Percentiles rank a stretch among this genome's conserved stretches.
Conservation (phyloP, 2,113 vertebrate genomes). For the Passerina amoena region DNA sequence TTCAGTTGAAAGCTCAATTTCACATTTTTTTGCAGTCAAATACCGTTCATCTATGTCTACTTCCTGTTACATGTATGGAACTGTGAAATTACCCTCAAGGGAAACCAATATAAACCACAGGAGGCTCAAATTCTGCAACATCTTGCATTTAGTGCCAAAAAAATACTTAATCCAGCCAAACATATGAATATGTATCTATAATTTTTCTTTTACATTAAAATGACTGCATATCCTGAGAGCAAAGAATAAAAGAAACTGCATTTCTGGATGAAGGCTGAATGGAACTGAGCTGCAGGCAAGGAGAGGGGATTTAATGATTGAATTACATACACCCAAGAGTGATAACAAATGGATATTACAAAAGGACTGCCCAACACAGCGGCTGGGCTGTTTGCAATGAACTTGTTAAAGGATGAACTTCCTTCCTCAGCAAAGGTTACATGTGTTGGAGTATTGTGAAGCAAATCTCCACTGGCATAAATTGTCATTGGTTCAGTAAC, state of each 20-base stretch:
- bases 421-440: not conserved
- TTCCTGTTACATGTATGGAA: not conserved
- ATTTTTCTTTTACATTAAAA: not conserved
- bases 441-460: not conserved
- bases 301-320: not conserved
- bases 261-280: not conserved
- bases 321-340: not conserved
- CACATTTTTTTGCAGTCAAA: not conserved
- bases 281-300: not conserved
- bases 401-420: not conserved
- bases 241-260: not conserved
- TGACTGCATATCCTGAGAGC: not conserved
- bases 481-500: not conserved
- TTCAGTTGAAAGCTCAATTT: not conserved
- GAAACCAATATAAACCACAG: not conserved
- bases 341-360: not conserved
- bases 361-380: not conserved
- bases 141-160: not conserved
- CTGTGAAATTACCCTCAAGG: not conserved
- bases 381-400: not conserved
- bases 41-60: accelerated
- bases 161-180: not conserved
- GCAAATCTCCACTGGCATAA: not conserved
- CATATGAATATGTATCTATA: not conserved
- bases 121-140: not conserved